Base-by-base conservation (phyloP, 2,113 vertebrate genomes). In the Meriones unguiculatus region DNA sequence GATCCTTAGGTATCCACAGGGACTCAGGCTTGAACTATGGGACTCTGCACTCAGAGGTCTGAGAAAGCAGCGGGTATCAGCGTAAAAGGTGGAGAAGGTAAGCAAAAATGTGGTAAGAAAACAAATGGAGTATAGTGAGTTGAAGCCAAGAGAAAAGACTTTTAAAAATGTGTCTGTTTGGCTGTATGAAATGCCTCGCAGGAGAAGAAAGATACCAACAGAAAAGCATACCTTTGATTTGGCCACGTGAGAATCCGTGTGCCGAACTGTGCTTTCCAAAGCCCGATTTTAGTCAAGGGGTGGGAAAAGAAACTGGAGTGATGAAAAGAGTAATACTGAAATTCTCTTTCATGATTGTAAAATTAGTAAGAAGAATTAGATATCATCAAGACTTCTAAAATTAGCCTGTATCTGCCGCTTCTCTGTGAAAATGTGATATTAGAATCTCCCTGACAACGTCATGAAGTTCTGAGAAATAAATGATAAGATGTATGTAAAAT, bases 321-420 rank as follows among this genome's bases (percentile, higher is more conserved):
- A 86, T 35, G 10, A 65, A 77, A 9, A 11, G 8, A 89, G 59
- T 57, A 25, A 50, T 72, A 57, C 38, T 52, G 18, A 70, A 59
- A 87, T 78, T 65, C 78, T 57, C 41, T 82, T 91, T 84, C 73
- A 70, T 73, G 67, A 32, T 88, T 93, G 12, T 80, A 87, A 97
- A 94, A 72, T 94, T 82, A 85, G 64, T 54, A 82, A 62, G 59
- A 89, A 52, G 52, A 91, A 72, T 78, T 86, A 52, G 28, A 89
- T 96, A 52, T 57, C 24, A 13, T 25, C 72, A 91, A 67, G 80
- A 35, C 52, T 91, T 87, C 87, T 87, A 67, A 93, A 95, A 82
- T 30, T 84, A 54, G 64, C 65, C 57, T 78, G 20, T 72, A 64
- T 65, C 52, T 81, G 5, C 18, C 73, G 70, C 59, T 77, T 77